Evolutionary conservation across 2,888 invertebrate species (phyloP), one percentile per base, ranked within the genome.

Genomic region (Gymnocheta viridis): DNA sequence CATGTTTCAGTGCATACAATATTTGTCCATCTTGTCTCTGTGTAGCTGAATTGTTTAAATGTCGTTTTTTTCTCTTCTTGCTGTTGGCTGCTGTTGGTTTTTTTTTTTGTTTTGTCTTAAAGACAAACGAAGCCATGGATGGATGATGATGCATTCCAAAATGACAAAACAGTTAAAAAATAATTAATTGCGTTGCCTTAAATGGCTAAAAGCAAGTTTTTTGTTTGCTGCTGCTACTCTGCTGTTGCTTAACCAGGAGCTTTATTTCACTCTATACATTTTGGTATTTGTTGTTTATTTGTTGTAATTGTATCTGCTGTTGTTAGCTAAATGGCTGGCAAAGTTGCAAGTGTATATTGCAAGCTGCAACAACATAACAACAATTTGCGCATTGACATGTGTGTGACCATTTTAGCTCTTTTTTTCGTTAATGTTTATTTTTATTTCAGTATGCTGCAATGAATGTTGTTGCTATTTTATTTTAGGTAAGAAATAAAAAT

Each of bases 121-220:
- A 76, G 17, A 69, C 62, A 60, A 74, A 80, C 49, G 58, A 73
- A 70, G 27, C 81, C 74, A 76, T 62, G 51, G 64, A 81, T 51
- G 81, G 64, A 76, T 82, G 73, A 82, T 85, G 85, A 85, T 85
- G 83, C 85, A 90, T 90, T 89, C 91, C 91, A 87, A 90, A 90
- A 91, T 90, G 90, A 91, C 91, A 89, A 91, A 91, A 90, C 91
- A 91, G 92, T 91, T 92, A 92, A 92, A 90, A 92, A 91, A 92
- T 91, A 92, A 91, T 91, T 91, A 91, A 91, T 91, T 92, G 92
- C 90, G 89, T 89, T 91, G 88, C 92, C 91, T 90, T 91, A 90
- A 91, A 91, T 88, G 92, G 91, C 88, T 87, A 88, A 88, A 89
- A 90, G 67, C 77, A 60, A 69, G 58, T 77, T 77, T 69, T 77